Evolutionary conservation across 2,113 vertebrate genomes (phyloP).

Genomic region (Lipophrys pholis): DNA sequence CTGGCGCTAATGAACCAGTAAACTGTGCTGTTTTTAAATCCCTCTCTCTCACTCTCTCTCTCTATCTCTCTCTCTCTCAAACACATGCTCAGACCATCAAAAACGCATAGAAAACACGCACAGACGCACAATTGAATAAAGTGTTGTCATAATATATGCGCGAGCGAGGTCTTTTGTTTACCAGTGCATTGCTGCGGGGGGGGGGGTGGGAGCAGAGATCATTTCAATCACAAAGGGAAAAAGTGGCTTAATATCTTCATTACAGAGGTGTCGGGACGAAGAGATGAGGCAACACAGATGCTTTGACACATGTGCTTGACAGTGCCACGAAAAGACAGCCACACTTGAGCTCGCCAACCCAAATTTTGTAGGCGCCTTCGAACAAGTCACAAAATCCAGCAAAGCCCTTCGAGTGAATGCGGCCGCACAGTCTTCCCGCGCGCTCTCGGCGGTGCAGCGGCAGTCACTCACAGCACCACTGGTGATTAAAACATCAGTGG

Average conservation of each 20-base stretch:
- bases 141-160: constrained; percentile 77
- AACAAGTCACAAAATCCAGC: constrained; percentile 1
- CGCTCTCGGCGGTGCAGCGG: constrained; percentile 34
- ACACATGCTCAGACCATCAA: constrained; percentile 11
- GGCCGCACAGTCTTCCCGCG: constrained; percentile 31
- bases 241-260: constrained; percentile 79
- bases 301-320: constrained; percentile 47
- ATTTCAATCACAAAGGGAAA: constrained; percentile 81
- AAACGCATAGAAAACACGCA: constrained; percentile 31
- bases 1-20: constrained; percentile 83
- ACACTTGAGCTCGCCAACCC: constrained; percentile 19
- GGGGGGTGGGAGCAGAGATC: constrained; percentile 71
- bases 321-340: constrained; percentile 12
- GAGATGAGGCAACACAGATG: constrained; percentile 33
- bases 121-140: constrained; percentile 55
- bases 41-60: constrained; percentile 38
- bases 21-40: constrained; percentile 76
- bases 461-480: constrained; percentile 47
- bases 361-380: constrained; percentile 8
- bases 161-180: constrained; percentile 74
- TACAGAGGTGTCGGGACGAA: constrained; percentile 62
- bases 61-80: constrained; percentile 16
- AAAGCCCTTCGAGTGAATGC: constrained; percentile 12
- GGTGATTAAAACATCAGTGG: constrained; percentile 76
- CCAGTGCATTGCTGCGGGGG: constrained; percentile 73